Percentiles rank a stretch among this genome's conserved stretches.
Evolutionary conservation across 2,113 vertebrate genomes (phyloP).

Genomic region (Mus musculus): DNA sequence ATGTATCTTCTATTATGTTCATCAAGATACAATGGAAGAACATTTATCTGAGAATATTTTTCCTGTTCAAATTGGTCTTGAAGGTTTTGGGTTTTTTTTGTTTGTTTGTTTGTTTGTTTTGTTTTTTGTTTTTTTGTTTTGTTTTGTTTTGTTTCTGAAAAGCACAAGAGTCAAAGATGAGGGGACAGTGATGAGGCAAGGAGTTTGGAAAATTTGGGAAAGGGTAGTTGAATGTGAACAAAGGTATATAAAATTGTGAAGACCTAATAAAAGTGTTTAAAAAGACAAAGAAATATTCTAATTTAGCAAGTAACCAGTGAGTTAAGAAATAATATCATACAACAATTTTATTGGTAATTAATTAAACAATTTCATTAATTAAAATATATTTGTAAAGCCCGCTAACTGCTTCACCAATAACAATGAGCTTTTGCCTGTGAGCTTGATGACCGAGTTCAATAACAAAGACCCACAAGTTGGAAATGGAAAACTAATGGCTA

Average conservation of each 20-base stretch:
- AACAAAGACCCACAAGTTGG: no score
- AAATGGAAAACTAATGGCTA: neutral
- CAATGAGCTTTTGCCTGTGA: neutral
- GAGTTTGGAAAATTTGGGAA: neutral
- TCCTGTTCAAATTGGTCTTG: neutral
- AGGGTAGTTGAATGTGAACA: neutral
- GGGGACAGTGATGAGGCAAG: neutral
- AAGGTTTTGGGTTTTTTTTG: neutral
- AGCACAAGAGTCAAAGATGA: neutral
- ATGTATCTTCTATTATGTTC: neutral
- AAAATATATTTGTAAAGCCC: neutral
- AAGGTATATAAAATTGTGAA: neutral
- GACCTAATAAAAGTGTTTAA: neutral
- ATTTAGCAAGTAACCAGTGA: neutral
- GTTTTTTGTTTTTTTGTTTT: no score
- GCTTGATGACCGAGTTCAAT: no score
- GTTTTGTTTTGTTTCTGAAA: neutral
- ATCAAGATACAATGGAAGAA: neutral
- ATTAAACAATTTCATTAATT: neutral
- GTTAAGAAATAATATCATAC: rapidly evolving
- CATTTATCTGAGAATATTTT: neutral
- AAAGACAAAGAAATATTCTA: neutral
- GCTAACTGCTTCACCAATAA: neutral
- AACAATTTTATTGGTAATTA: neutral
- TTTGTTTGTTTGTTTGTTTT: no score